These are phyloP conservation scores for Electrona antarctica DNA, from an alignment of 2,113 vertebrate species.

Conservation along the genomic window DNA sequence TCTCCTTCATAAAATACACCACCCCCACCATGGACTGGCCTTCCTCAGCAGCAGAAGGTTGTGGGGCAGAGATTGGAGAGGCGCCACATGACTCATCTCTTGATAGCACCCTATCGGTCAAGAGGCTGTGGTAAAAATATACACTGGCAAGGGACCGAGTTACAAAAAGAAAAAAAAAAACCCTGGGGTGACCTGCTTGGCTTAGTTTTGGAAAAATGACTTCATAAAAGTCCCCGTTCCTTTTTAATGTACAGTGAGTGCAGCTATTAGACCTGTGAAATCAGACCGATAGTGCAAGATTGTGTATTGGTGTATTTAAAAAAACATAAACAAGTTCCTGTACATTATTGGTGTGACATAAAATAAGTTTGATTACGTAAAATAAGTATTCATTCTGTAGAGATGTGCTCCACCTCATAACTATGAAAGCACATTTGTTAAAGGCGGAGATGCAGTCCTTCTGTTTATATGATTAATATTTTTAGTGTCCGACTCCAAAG, in stretches of 20 bases:
- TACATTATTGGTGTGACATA: too few species aligned
- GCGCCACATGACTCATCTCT: slow-evolving; percentile 43
- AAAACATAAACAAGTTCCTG: too few species aligned
- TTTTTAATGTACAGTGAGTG: background rate
- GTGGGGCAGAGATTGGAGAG: slow-evolving; percentile 3
- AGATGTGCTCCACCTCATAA: too few species aligned
- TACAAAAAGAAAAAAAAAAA: slow-evolving; percentile 49
- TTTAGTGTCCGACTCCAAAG: too few species aligned
- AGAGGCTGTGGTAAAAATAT: slow-evolving; percentile 62
- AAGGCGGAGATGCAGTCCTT: too few species aligned
- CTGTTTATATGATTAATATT: too few species aligned
- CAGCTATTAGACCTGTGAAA: too few species aligned
- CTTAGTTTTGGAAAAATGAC: slow-evolving; percentile 6
- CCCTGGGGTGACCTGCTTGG: slow-evolving; percentile 46
- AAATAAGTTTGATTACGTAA: too few species aligned
- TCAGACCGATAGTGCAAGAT: too few species aligned
- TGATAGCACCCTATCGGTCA: slow-evolving; percentile 28
- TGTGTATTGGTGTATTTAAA: too few species aligned
- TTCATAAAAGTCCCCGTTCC: slow-evolving; percentile 3
- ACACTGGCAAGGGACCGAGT: slow-evolving; percentile 24
- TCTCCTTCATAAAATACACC: slow-evolving; percentile 56
- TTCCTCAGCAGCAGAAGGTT: slow-evolving; percentile 63
- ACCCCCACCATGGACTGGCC: slow-evolving; percentile 36
- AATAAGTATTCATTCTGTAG: too few species aligned
- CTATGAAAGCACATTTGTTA: too few species aligned